Evolutionary conservation across 2,797 vertebrate genomes (phyloP).

Genomic region (Pangasius mekongensis): DNA sequence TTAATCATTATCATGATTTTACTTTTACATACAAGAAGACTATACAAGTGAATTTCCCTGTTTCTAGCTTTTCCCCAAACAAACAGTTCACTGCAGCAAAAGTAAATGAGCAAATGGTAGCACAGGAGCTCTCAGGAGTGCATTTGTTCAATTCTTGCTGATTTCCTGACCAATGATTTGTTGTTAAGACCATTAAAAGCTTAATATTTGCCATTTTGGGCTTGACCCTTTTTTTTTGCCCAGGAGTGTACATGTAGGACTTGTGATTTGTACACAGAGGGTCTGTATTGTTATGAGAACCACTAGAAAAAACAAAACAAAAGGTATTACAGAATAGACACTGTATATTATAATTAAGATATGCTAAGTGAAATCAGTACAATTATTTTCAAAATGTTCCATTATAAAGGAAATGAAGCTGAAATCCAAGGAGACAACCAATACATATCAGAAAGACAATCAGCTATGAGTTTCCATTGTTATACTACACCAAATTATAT

Average conservation of each 20-base stretch:
- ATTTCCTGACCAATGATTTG: too few relatives aligned
- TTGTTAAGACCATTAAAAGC: too few relatives aligned
- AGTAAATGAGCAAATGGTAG: too few relatives aligned
- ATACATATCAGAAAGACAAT: slow-evolving; percentile 45
- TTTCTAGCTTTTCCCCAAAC: too few relatives aligned
- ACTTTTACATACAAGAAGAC: too few relatives aligned
- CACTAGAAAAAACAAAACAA: background rate
- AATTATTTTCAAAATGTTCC: slow-evolving; percentile 37
- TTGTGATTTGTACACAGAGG: background rate
- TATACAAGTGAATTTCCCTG: too few relatives aligned
- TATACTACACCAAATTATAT: slow-evolving; percentile 38
- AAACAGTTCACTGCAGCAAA: too few relatives aligned
- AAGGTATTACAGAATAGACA: background rate
- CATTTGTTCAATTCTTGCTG: too few relatives aligned
- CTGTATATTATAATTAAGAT: background rate
- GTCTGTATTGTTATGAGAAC: background rate
- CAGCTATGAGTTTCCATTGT: slow-evolving; percentile 49
- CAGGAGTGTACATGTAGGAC: background rate
- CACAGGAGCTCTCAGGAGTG: too few relatives aligned
- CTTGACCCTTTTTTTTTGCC: too few relatives aligned
- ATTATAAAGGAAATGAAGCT: slow-evolving; percentile 50
- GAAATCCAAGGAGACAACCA: slow-evolving; percentile 41
- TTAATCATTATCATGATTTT: too few relatives aligned
- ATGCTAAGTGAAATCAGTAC: slow-evolving; percentile 47
- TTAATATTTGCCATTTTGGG: too few relatives aligned